Evolutionary conservation across 2,888 invertebrate species (phyloP), one percentile per base, ranked within the genome.

Genomic region (Carterocephalus palaemon): DNA sequence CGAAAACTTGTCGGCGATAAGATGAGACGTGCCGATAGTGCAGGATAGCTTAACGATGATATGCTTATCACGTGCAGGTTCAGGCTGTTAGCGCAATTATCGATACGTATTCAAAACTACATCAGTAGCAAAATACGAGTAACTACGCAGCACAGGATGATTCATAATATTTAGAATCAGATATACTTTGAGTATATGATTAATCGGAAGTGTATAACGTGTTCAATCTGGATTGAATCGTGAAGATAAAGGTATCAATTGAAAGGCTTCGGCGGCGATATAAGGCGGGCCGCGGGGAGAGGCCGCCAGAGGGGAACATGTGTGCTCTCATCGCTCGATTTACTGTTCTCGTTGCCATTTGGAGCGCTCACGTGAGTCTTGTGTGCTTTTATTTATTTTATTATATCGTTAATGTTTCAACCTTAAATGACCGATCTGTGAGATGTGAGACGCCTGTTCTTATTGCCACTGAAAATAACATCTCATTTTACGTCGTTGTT

Each of bases 21-120:
- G 58, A 63, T 58, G 23, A 46, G 8, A 59, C 60, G 62, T 60
- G 60, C 26, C 41, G 59, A 60, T 60, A 55, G 8, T 24, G 33
- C 10, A 2, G 39, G 22, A 24, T 20, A 32, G 34, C n/a, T 42
- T 19, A 19, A 29, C 12, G 3, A 23, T 37, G 8, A 36, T 9
- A 17, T 13, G 9, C 17, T 23, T 22, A 47, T 41, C 26, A 41
- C 41, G 41, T 37, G 1, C 24, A 7, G 17, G n/a, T n/a, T n/a
- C n/a, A n/a, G n/a, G n/a, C 36, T 31, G 26, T 13, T 28, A 4
- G 32, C 2, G 22, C 13, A 8, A 20, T 34, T n/a, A n/a, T n/a
- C n/a, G n/a, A n/a, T n/a, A n/a, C n/a, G n/a, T n/a, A n/a, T n/a
- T n/a, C n/a, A n/a, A n/a, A n/a, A n/a, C n/a, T n/a, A n/a, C n/a